Evolutionary conservation across 1,140 invertebrate species (phyloP), one percentile per base, ranked within the genome.

Genomic region (Eriosoma lanigerum): DNA sequence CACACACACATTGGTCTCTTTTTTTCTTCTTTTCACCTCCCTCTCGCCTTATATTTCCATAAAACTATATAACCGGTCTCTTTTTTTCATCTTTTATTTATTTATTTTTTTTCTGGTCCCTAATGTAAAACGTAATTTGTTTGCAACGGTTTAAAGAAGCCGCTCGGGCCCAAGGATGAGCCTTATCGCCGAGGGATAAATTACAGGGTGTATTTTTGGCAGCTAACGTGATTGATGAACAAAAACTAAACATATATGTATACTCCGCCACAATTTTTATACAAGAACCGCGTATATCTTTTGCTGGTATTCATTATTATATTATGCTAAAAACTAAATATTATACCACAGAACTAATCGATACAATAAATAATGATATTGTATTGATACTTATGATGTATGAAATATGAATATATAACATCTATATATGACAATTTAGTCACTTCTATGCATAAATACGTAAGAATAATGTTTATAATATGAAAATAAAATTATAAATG

Each of bases 61-160:
- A 78, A 38, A 78, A 78, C 52, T 38, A 58, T 50, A 52, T 58
- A 76, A 76, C 38, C 52, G 54, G 73, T 58, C 73, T 76, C 72
- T 58, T 56, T 56, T 60, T 76, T 44, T 48, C 54, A 44, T 78
- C 38, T 62, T 78, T 62, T 78, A 38, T 38, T 38, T 38, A 38
- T 38, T n/a, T 38, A 38, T 38, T 38, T 4, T 38, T n/a, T 26
- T 48, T 60, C n/a, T 29, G 56, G 38, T 60, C 73, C 56, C 56
- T 78, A 78, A 78, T 78, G 75, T 78, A 78, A 78, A 78, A 78
- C 75, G 75, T 78, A 78, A 78, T 78, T 78, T 78, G 75, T 78
- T 78, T 44, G 75, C 75, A 46, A 78, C 75, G 56, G 75, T 60
- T 19, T 78, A 62, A 78, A 78, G 54, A 24, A 62, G 56, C 75